These are phyloP conservation scores for Rhodeus uyekii DNA, from an alignment of 2,797 vertebrate species.

Conservation along the genomic window DNA sequence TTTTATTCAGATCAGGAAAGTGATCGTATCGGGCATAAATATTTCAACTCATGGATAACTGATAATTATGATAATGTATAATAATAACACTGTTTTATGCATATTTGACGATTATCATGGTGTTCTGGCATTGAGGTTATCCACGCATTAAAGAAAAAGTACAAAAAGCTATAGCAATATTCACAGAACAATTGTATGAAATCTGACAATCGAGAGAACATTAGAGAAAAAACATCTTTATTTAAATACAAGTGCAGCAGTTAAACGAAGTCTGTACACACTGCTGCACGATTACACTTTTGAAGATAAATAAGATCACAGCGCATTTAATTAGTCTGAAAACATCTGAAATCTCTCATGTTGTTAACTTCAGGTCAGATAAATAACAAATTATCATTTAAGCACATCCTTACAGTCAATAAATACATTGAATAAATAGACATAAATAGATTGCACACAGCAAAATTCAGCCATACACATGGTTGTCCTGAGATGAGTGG, in stretches of 20 bases:
- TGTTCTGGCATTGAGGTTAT: neutral
- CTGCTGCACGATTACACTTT: constrained; percentile 3
- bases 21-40: neutral
- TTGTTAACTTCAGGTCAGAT: neutral
- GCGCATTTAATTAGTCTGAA: constrained; percentile 2
- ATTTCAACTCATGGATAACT: neutral
- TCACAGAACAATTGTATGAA: neutral
- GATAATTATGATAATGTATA: too few relatives aligned
- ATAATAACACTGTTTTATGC: neutral
- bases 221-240: neutral
- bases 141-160: neutral
- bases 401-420: neutral
- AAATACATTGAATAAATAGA: constrained; percentile 30
- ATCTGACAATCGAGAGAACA: neutral
- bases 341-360: neutral
- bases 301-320: neutral
- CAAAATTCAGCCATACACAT: constrained; percentile 47
- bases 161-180: neutral
- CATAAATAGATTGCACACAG: constrained; percentile 1
- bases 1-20: neutral
- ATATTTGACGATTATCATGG: neutral
- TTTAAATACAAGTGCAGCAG: constrained; percentile 37
- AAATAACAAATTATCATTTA: neutral
- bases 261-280: constrained; percentile 11
- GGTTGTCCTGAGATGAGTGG: constrained; percentile 35